These are phyloP conservation scores for Formica exsecta DNA, from an alignment of 1,140 invertebrate species.

Conservation along the genomic window DNA sequence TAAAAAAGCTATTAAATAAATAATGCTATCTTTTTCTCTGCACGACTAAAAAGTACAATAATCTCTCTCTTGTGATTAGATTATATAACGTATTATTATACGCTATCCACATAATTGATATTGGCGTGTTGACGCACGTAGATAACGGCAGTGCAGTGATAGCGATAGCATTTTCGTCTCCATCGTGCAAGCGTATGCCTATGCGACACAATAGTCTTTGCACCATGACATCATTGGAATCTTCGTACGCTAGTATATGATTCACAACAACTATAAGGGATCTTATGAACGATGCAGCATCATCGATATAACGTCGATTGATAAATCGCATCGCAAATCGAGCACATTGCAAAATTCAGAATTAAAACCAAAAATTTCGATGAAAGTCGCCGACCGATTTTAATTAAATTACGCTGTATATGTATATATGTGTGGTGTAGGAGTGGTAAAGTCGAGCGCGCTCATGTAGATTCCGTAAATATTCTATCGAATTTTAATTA, in stretches of 20 bases:
- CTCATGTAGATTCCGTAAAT: constrained; percentile 2
- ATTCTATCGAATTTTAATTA: constrained; percentile 50
- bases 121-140: not conserved
- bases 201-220: constrained; percentile 23
- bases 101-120: not conserved
- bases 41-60: not conserved
- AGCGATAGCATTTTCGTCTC: constrained; percentile 26
- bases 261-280: constrained; percentile 5
- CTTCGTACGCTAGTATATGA: not conserved
- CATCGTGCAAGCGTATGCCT: not conserved
- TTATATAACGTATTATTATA: not conserved
- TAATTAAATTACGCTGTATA: constrained; percentile 13
- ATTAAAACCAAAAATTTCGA: not conserved
- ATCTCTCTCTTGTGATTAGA: constrained; percentile 26
- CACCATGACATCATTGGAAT: not conserved
- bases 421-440: not conserved
- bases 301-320: not conserved
- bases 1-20: not conserved
- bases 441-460: not conserved
- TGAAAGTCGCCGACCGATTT: not conserved
- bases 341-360: not conserved
- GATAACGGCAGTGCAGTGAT: constrained; percentile 5
- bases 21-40: not conserved
- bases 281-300: not conserved
- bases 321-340: not conserved